phyloP scores from a whole-genome alignment of 2,888 invertebrate genomes.

The Vesta saturnalis region DNA sequence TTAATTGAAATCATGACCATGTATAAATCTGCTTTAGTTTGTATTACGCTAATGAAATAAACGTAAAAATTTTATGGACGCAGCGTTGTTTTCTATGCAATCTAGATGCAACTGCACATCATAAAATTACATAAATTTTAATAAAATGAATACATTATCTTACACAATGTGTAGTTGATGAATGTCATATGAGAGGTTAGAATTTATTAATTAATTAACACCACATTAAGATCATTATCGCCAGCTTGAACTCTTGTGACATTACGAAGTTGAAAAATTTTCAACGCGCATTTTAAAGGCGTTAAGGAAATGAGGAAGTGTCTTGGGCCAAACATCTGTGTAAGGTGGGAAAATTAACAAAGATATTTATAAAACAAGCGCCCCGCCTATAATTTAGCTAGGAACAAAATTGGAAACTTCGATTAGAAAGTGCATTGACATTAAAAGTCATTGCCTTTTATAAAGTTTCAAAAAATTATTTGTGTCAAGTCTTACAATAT shows the following conservation, averaged over 20 bases:
- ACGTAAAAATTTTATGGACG: no score
- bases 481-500: background rate
- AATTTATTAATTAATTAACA: conserved; percentile 13
- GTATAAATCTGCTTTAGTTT: no score
- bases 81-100: no score
- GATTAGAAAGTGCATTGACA: conserved; percentile 9
- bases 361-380: background rate
- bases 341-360: background rate
- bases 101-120: no score
- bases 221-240: conserved; percentile 11
- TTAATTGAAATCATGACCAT: no score
- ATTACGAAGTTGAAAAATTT: background rate
- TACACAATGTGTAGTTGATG: background rate
- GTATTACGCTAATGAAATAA: no score
- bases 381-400: background rate
- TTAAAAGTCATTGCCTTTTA: background rate
- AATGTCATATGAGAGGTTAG: conserved; percentile 5
- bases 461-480: conserved; percentile 7
- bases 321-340: background rate
- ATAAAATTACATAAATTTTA: background rate
- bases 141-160: background rate
- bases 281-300: background rate
- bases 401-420: conserved; percentile 2
- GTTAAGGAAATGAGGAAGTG: background rate
- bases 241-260: conserved; percentile 9